Evolutionary conservation across 2,113 vertebrate species (phyloP).

Genomic region (Tragelaphus scriptus): DNA sequence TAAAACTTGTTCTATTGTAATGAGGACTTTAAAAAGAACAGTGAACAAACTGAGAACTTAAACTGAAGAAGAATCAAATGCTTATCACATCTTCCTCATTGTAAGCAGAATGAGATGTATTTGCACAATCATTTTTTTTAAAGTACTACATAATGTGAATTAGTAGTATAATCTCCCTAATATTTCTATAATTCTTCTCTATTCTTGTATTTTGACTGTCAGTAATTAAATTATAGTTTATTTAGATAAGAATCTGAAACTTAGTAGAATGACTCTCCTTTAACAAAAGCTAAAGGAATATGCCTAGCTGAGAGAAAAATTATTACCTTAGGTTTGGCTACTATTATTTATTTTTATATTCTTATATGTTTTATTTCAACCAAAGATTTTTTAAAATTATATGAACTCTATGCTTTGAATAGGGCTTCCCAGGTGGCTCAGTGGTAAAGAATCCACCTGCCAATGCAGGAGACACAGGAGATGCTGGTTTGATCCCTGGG

Average conservation of each 20-base stretch:
- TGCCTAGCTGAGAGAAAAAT: background rate
- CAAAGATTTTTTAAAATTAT: background rate
- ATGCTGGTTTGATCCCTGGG: background rate
- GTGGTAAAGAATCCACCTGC: background rate
- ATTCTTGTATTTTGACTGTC: background rate
- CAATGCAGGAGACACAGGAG: background rate
- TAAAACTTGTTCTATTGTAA: background rate
- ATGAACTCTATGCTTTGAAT: background rate
- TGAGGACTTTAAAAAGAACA: background rate
- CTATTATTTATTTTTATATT: background rate
- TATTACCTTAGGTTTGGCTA: background rate
- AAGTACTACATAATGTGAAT: background rate
- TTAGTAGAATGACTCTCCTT: background rate
- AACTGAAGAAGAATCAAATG: background rate
- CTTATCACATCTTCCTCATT: background rate
- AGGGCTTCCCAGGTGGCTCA: background rate
- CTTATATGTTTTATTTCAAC: background rate
- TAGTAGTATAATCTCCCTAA: background rate
- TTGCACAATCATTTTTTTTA: background rate
- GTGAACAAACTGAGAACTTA: background rate
- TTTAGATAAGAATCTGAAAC: slow-evolving; percentile 9
- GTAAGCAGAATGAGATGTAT: background rate
- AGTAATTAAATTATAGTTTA: background rate
- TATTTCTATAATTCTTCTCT: background rate
- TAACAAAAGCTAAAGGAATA: background rate